A percentile compares a stretch with the other conserved stretches of the same genome.
Conservation (phyloP, 2,888 invertebrate genomes). For the Drosophila borborema region DNA sequence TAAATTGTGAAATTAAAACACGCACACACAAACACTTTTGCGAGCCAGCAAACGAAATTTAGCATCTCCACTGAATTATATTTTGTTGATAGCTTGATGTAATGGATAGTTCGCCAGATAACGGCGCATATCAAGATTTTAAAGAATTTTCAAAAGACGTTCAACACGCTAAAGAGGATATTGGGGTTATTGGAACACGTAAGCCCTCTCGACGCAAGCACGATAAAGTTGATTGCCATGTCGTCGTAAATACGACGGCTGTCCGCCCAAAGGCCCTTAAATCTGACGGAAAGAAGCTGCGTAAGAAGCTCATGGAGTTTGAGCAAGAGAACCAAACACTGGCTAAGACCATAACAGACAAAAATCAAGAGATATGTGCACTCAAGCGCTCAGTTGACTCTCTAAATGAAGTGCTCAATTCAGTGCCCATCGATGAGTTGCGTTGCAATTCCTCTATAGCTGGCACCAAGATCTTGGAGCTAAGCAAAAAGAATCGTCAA, state of each 20-base stretch:
- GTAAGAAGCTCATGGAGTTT: constrained; percentile 71
- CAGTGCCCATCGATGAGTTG: constrained; percentile 81
- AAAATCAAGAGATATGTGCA: constrained; percentile 79
- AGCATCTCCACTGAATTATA: constrained; percentile 25
- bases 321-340: constrained; percentile 76
- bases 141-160: constrained; percentile 6
- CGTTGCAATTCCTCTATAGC: constrained; percentile 81
- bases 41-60: constrained; percentile 22
- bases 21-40: constrained; percentile 36
- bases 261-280: constrained; percentile 25
- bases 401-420: constrained; percentile 82
- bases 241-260: constrained; percentile 48
- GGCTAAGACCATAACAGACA: constrained; percentile 71
- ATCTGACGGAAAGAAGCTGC: constrained; percentile 65
- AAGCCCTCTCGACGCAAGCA: constrained; percentile 48
- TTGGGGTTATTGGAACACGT: constrained; percentile 2
- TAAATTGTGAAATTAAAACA: constrained; percentile 54
- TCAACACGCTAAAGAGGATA: constrained; percentile 10
- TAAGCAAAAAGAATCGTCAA: constrained; percentile 83
- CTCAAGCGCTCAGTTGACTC: constrained; percentile 80
- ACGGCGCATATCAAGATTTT: constrained; percentile 18
- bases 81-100: constrained; percentile 32
- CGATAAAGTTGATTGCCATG: constrained; percentile 41
- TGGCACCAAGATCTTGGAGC: constrained; percentile 79
- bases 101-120: constrained; percentile 72